These are phyloP conservation scores for Rutilus rutilus DNA, from an alignment of 2,113 vertebrate species.

Conservation along the genomic window DNA sequence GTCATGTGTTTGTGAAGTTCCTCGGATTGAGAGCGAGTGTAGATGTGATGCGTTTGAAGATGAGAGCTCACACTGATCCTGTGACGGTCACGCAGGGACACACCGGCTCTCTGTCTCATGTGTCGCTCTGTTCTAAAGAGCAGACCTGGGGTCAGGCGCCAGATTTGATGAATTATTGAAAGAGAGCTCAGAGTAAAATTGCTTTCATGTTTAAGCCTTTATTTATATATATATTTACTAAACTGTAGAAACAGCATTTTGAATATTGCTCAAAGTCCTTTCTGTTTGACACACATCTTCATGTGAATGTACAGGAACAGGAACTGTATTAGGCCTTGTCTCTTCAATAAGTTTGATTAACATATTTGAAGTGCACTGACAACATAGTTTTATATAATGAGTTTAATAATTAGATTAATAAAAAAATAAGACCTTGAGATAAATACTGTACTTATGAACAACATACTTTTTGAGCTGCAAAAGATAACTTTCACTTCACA, in stretches of 20 bases:
- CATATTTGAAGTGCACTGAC: too few species aligned
- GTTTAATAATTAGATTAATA: too few species aligned
- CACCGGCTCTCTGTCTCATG: constrained; percentile 40
- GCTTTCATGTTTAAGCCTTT: constrained; percentile 58
- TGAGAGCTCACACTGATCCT: constrained; percentile 37
- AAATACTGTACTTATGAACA: too few species aligned
- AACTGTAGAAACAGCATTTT: background rate
- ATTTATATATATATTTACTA: constrained; percentile 14
- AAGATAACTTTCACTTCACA: too few species aligned
- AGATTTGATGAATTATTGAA: constrained; percentile 61
- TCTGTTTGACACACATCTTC: background rate
- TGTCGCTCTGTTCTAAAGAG: constrained; percentile 58
- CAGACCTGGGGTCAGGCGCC: constrained; percentile 53
- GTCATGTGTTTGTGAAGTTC: background rate
- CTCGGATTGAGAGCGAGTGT: constrained; percentile 29
- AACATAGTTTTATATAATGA: too few species aligned
- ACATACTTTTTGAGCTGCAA: too few species aligned
- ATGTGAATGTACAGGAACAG: background rate
- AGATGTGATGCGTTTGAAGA: constrained; percentile 53
- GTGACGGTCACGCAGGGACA: constrained; percentile 27
- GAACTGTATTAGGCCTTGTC: too few species aligned
- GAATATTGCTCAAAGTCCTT: background rate
- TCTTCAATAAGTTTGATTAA: too few species aligned
- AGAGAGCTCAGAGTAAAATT: constrained; percentile 38
- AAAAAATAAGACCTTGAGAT: too few species aligned